phyloP scores from a whole-genome alignment of 2,113 vertebrate species.

The Emydura subglobosa region DNA sequence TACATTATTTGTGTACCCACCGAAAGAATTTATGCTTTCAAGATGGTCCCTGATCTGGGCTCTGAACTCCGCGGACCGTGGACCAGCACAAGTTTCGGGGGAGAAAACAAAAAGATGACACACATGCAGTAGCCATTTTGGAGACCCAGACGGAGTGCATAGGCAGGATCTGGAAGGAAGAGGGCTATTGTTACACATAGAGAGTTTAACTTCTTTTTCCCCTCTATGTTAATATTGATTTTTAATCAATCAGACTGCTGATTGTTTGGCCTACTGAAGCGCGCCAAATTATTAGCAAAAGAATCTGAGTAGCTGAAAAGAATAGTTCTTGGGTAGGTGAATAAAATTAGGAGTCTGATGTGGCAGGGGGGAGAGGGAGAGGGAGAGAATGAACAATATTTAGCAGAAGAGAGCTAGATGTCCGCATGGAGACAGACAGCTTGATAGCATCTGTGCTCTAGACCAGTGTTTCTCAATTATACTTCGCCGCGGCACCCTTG shows the following conservation, averaged over 20 bases:
- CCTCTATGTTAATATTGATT: background rate
- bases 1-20: background rate
- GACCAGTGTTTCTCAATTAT: background rate
- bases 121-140: background rate
- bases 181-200: background rate
- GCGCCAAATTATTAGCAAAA: background rate
- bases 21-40: background rate
- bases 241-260: background rate
- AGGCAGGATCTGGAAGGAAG: background rate
- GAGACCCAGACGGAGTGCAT: background rate
- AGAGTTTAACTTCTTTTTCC: background rate
- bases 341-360: background rate
- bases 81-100: background rate
- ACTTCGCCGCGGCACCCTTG: no score
- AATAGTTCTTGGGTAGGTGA: background rate
- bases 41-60: background rate
- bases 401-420: background rate
- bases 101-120: background rate
- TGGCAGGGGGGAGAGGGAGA: background rate
- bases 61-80: background rate
- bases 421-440: background rate
- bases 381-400: background rate
- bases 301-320: background rate
- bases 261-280: background rate
- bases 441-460: background rate